These are phyloP conservation scores for Smittia sp. DNA, from an alignment of 2,888 invertebrate species.

Conservation along the genomic window DNA sequence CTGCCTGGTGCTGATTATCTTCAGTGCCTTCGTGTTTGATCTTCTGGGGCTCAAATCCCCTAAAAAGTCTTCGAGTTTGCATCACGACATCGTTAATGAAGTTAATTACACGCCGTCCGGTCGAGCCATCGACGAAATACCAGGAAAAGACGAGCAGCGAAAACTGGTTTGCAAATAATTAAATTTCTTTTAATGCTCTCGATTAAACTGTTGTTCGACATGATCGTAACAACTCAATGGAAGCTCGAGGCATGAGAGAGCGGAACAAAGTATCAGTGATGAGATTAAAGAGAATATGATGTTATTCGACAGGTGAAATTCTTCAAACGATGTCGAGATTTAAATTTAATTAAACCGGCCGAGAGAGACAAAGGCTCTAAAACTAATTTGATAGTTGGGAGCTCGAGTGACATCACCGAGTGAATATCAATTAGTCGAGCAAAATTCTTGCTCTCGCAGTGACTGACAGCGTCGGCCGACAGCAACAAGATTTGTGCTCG, in stretches of 20 bases:
- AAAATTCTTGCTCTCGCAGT: background rate
- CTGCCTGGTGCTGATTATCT: background rate
- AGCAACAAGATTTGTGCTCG: too few species aligned
- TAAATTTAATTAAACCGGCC: background rate
- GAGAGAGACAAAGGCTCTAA: background rate
- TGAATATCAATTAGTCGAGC: background rate
- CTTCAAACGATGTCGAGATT: background rate
- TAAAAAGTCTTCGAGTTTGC: background rate
- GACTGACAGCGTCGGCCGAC: background rate
- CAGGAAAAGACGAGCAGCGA: background rate
- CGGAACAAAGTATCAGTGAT: background rate
- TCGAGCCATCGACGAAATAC: background rate
- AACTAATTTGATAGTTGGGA: background rate
- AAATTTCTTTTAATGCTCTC: background rate
- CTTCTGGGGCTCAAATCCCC: background rate
- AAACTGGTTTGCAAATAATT: background rate
- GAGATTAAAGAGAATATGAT: background rate
- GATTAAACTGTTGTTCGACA: background rate
- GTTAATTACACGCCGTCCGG: background rate
- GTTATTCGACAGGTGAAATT: background rate
- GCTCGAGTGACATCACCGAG: background rate
- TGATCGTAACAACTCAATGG: background rate
- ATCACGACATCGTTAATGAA: constrained; percentile 21
- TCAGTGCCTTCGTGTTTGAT: background rate
- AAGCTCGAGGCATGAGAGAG: background rate